Base-by-base conservation (phyloP, 2,113 vertebrate species). In the Carassius carassius region DNA sequence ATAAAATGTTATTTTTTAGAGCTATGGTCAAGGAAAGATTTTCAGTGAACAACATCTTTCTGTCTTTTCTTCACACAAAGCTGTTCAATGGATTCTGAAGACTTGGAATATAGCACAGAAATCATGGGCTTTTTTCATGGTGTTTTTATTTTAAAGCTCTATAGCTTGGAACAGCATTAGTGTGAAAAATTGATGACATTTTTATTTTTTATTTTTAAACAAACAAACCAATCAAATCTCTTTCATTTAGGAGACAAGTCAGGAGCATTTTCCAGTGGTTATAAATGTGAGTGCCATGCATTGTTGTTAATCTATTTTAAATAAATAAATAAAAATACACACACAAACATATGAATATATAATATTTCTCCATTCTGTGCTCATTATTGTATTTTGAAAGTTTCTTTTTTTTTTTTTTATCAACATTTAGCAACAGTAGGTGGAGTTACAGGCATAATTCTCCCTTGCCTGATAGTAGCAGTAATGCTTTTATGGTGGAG, bases 231-330 rank as follows among this genome's bases (percentile, higher is more conserved):
- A 56, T 56, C 6, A 25, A 51, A 25, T 60, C 0, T 60, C 10
- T 60, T 62, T 23, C 3, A 41, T 78, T 62, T 78, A 41, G 76
- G 0, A n/a, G 14, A 0, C 0, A 17, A 4, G 10, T 0, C 2
- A 23, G 0, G 0, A n/a, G 1, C 4, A 12, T 0, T 0, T 1
- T 35, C 2, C 19, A 1, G 1, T 21, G 1, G 1, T 16, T 8
- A 16, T 21, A 41, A 1, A 78, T 41, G 76, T 78, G 35, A 78
- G 76, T 78, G 21, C 5, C 1, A 19, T 54, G 54, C 62, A 37
- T 21, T 37, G 17, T 29, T 7, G 25, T 76, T 54, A 1, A 78
- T 37, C 23, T 78, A 29, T 21, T 13, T 21, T 7, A 21, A 35
- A 13, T 1, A 35, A 6, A 5, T 29, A 29, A 29, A 29, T 29